Evolutionary conservation across 2,888 invertebrate genomes (phyloP), one percentile per base, ranked within the genome.

Genomic region (Ectropis crepuscularia): DNA sequence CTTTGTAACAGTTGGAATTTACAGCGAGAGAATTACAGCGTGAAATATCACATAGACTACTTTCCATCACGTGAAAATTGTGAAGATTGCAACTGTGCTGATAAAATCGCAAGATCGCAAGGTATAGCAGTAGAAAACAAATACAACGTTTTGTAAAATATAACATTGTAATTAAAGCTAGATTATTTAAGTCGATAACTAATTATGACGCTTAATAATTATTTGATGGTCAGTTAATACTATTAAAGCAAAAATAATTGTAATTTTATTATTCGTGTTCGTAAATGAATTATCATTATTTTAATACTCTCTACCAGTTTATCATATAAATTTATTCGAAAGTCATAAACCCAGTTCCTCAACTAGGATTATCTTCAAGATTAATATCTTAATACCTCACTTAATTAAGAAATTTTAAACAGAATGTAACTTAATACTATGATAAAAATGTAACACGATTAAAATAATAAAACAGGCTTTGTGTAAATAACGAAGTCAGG

Each of bases 321-420:
- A 6, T 28, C 45, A 6, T 47, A 36, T 51, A 36, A 46, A 11
- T 41, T 16, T 57, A 57, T 54, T 41, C 8, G 39, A 16, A 51
- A 53, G 47, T 47, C 36, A 46, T 61, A 61, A 50, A 54, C 50
- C 61, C 38, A 39, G 49, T 54, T 61, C 38, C 45, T 28, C 43
- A 38, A 49, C 53, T 36, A 46, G 59, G 47, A 60, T 53, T 53
- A 60, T 47, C n/a, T 41, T n/a, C n/a, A 12, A 53, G 36, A 59
- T 59, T 47, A 53, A 47, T 50, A 36, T 37, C 47, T 53, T 59
- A 51, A 53, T 53, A 46, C 53, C 11, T 41, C 37, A 53, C 39
- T 53, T 57, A 47, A 60, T 53, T 53, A 46, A 47, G 16, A 46
- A 47, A 60, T 28, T 46, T 39, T 5, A 5, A n/a, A 60, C 48